Evolutionary conservation across 2,888 invertebrate species (phyloP), one percentile per base, ranked within the genome.

Genomic region (Metellina segmentata): DNA sequence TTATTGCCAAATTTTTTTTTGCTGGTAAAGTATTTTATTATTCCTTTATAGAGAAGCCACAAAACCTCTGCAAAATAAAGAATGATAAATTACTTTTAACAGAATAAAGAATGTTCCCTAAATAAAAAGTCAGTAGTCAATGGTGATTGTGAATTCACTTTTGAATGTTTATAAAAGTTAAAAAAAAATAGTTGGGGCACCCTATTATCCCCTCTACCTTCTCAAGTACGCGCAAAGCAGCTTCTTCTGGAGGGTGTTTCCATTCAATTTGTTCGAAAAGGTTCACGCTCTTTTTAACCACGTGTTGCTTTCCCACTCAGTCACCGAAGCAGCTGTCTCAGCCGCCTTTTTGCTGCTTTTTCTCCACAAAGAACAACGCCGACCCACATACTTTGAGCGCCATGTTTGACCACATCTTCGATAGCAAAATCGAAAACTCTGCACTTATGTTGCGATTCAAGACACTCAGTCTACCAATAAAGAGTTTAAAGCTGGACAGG

Each of bases 221-320:
- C 61, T 9, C 61, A 11, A 8, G 61, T 61, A 8, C 13, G 16
- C 61, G 34, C 34, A 4, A 34, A 34, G 34, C 13, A 61, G 61
- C 9, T 61, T 16, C 61, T 61, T 61, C 9, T 61, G 6, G 16
- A 61, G 61, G 61, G 9, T 61, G 61, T 61, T 61, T 61, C 61
- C 61, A 61, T 61, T 61, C 61, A 61, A 61, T 61, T 61, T 61
- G 61, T 16, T 61, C 61, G 61, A 16, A 5, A 61, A 9, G 61
- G 61, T 61, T 61, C 61, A 16, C 61, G 16, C 61, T 61, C 61
- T 61, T 61, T 61, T 61, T 61, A 61, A 0, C 61, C 61, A 61
- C 61, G 61, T 61, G 61, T 61, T 61, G 61, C 61, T 61, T 61
- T 61, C 61, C 61, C 61, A 61, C 61, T 61, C 61, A 61, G 61